Base-by-base conservation (phyloP, 1,140 invertebrate genomes). In the Araneus ventricosus region DNA sequence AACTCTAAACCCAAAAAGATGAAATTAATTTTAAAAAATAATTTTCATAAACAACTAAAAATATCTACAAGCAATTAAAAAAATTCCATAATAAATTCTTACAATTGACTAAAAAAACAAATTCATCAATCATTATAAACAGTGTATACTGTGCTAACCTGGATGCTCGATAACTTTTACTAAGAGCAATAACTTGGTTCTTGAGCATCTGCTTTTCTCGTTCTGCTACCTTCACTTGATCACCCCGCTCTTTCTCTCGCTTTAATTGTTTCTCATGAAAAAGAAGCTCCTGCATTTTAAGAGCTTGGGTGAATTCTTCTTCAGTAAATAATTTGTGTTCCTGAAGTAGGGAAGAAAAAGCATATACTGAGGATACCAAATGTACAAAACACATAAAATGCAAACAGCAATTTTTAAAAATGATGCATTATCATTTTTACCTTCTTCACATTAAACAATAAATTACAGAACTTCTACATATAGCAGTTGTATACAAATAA, bases 231-330 rank as follows among this genome's bases (percentile, higher is more conserved):
- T 94, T 95, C 4, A 95, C 67, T 93, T 95, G 94, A 84, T 95
- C 94, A 87, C 94, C 94, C 94, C 95, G 95, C 84, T 95, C 95
- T 61, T 95, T 93, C 84, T 96, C 95, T 93, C 95, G 95, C 80
- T 95, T 95, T 10, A 96, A 93, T 37, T 96, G 94, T 85, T 95
- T 94, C 41, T 95, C 95, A 94, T 96, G 95, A 94, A 95, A 96
- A 57, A 95, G 94, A 91, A 96, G 93, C 67, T 95, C 95, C 88
- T 94, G 94, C 82, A 94, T 92, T 41, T 94, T 94, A 22, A 94
- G 86, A 70, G 93, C 94, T 41, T 94, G 93, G 14, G 80, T 88
- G 24, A 94, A 92, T 87, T 94, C 94, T 39, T 94, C 89, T 85
- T 94, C 94, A 14, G 93, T 93, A 39, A 93, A 93, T 14, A 92